Evolutionary conservation across 2,888 invertebrate genomes (phyloP), one percentile per base, ranked within the genome.

Genomic region (Tenodera sinensis): DNA sequence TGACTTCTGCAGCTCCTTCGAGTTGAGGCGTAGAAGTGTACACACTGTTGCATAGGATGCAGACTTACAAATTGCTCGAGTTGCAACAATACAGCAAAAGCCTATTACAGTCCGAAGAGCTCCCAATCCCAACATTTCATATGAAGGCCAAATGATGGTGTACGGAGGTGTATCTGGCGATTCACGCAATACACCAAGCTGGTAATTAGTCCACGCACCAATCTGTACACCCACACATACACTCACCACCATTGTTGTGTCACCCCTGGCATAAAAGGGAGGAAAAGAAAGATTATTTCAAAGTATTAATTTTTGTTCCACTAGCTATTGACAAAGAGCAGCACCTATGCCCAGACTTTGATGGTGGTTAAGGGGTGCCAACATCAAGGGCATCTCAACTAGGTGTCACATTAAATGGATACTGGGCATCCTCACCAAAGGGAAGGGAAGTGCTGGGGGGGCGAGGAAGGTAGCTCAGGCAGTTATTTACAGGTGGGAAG

Each of bases 221-320:
- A 95, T 93, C 86, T 96, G 95, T 90, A 98, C 95, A 87, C 98
- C 98, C 2, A 96, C 95, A 91, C 96, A 96, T 8, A 97, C 97
- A 89, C 97, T 97, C 91, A 98, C 95, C 91, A 98, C 96, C 95
- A 97, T 96, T 2, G 97, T 96, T 0, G 98, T 98, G 93, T 98
- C 98, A 34, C 98, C 98, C 92, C 98, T 97, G 93, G 20, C 54
- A 71, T 20, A 4, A 71, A 20, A 6, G 4, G 54, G 20, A n/a
- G 4, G 20, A 0, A 71, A 71, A 71, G 25, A 71, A 42, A 7
- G 34, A 42, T 42, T 42, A 42, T 2, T 42, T 42, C 42, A 12
- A 42, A 42, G 9, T 42, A 12, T 42, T 42, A 42, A 12, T 12
- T 42, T 42, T 42, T 12, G 42, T 42, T 12, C 9, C 0, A 42